Conservation (phyloP, 2,888 invertebrate genomes). For the Romanomermis culicivorax region DNA sequence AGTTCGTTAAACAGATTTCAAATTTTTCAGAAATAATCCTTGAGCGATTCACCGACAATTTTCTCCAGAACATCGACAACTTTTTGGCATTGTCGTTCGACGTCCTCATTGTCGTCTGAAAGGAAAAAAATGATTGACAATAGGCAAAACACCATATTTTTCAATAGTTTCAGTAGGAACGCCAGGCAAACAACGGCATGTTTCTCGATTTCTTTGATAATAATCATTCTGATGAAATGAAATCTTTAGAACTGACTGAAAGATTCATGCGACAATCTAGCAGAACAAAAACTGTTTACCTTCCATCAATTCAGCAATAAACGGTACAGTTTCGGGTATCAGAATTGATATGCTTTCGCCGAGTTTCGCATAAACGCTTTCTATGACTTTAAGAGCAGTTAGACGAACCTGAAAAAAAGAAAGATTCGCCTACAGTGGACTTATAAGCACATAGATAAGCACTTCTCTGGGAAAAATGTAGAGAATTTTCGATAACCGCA, state of each 20-base stretch:
- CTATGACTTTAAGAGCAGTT: conserved; percentile 47
- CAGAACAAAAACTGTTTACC: conserved; percentile 35
- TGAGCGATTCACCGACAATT: conserved; percentile 66
- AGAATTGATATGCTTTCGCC: conserved; percentile 70
- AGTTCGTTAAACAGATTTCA: no score
- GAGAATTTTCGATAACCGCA: no score
- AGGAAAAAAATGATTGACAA: no score
- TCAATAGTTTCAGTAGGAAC: no score
- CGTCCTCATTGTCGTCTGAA: conserved; percentile 39
- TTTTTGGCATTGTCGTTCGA: conserved; percentile 54
- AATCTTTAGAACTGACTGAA: no score
- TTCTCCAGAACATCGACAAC: conserved; percentile 62
- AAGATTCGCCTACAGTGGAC: neutral
- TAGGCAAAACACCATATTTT: no score
- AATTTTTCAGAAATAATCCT: conserved; percentile 38
- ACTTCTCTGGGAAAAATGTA: no score
- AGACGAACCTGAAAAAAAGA: conserved; percentile 38
- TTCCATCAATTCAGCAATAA: conserved; percentile 73
- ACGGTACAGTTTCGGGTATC: conserved; percentile 75
- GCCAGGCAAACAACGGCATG: no score
- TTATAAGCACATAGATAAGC: no score
- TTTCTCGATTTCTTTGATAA: no score
- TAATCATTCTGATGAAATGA: no score
- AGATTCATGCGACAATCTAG: no score
- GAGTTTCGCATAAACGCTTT: conserved; percentile 56